These are phyloP conservation scores for Helleia helle DNA, from an alignment of 2,888 invertebrate species.

Conservation along the genomic window DNA sequence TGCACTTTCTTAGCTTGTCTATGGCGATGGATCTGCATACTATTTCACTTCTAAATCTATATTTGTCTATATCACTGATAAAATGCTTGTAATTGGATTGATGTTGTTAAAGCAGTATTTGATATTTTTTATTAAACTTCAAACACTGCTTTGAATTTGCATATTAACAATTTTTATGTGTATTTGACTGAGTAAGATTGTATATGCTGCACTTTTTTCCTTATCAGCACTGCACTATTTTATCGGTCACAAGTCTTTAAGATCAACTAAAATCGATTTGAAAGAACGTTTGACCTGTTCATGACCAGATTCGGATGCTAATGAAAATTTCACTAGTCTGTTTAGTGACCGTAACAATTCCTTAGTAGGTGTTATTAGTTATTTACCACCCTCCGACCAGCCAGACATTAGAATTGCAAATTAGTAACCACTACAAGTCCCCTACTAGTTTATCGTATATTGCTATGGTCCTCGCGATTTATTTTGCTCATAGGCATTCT, in stretches of 20 bases:
- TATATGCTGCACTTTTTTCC: slow-evolving; percentile 49
- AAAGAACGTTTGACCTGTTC: not conserved
- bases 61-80: slow-evolving; percentile 36
- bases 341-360: not conserved
- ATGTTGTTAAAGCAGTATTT: slow-evolving; percentile 40
- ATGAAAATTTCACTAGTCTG: slow-evolving; percentile 10
- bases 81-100: slow-evolving; percentile 47
- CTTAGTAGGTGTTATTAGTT: slow-evolving; percentile 8
- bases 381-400: slow-evolving; percentile 12
- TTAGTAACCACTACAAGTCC: not conserved
- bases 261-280: not conserved
- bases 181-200: slow-evolving; percentile 62
- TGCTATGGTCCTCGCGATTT: too few species aligned
- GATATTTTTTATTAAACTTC: slow-evolving; percentile 28
- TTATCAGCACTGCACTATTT: slow-evolving; percentile 40
- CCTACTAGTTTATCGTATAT: too few species aligned
- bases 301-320: not conserved
- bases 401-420: slow-evolving; percentile 16
- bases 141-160: slow-evolving; percentile 37
- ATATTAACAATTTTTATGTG: slow-evolving; percentile 46
- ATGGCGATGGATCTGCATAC: slow-evolving; percentile 29
- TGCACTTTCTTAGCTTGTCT: slow-evolving; percentile 51
- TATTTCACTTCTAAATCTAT: slow-evolving; percentile 28
- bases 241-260: slow-evolving; percentile 24
- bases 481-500: too few species aligned